Conservation (phyloP, 92 coral and sea anemone genomes). For the Palythoa grandiflora region DNA sequence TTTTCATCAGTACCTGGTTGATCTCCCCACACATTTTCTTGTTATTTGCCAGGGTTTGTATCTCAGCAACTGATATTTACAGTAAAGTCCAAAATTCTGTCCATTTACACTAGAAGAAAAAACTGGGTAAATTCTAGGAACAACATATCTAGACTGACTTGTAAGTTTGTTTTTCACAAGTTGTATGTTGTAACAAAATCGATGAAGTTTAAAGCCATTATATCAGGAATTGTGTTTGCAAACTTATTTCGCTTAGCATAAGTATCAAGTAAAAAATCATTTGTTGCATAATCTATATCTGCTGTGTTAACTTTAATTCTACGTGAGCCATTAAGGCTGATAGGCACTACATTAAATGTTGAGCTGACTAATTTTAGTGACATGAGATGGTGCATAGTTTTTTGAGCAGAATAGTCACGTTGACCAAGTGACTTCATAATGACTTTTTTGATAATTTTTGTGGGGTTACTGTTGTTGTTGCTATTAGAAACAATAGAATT, state of each 20-base stretch:
- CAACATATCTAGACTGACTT: slow-evolving; percentile 41
- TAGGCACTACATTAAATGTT: slow-evolving; percentile 59
- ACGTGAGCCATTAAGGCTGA: slow-evolving; percentile 69
- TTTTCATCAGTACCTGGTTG: slow-evolving; percentile 59
- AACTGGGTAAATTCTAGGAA: slow-evolving; percentile 57
- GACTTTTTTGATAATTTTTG: too few relatives aligned
- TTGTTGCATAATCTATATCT: slow-evolving; percentile 54
- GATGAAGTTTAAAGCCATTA: slow-evolving; percentile 10
- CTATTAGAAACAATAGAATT: too few relatives aligned
- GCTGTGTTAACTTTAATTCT: slow-evolving; percentile 42
- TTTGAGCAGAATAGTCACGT: too few relatives aligned
- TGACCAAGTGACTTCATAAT: not conserved
- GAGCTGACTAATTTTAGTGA: slow-evolving; percentile 54
- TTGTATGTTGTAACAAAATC: slow-evolving; percentile 55
- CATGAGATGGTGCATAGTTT: slow-evolving; percentile 24
- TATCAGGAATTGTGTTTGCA: slow-evolving; percentile 42
- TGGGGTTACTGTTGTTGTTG: too few relatives aligned
- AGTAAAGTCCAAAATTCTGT: slow-evolving; percentile 49
- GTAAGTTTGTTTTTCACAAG: not conserved
- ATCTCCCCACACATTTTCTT: slow-evolving; percentile 60
- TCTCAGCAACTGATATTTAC: not conserved
- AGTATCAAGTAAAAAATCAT: slow-evolving; percentile 54
- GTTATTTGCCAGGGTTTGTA: slow-evolving; percentile 62
- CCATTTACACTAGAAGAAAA: slow-evolving; percentile 55
- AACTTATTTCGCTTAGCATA: slow-evolving; percentile 53